Base-by-base conservation (phyloP, 2,797 vertebrate genomes). In the Sciurus vulgaris region DNA sequence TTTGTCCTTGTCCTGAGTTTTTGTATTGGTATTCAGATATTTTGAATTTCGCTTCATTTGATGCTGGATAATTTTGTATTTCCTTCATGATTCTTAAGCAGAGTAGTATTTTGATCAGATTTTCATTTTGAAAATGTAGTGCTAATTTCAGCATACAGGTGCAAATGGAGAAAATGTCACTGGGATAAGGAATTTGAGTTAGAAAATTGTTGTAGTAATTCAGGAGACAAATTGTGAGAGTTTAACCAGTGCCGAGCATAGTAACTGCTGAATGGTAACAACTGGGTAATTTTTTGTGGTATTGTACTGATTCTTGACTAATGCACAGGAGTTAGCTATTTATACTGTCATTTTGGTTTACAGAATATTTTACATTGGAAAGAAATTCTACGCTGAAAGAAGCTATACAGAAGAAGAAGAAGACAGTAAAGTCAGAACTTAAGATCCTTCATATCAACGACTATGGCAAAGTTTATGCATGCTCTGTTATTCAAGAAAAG, bases 371-470 rank as follows among this genome's bases (percentile, higher is more conserved):
- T 94, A 86, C 98, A 94, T 97, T 99, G 97, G 98, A 99, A 98
- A 97, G 82, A 54, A 99, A 99, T 92, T 96, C 97, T 76, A 85
- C 98, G 73, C 94, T 99, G 95, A 98, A 98, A 90, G 98, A 98
- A 96, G 97, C 96, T 79, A 87, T 98, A 89, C 94, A 94, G 79
- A 98, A 98, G 77, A 98, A 98, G 97, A 99, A 99, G 98, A 98
- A 98, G 96, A 98, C 96, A 81, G 97, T 97, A 95, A 98, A 92
- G 94, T 97, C 96, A 93, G 98, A 99, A 98, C 98, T 98, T 95
- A 98, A 98, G 98, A 98, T 97, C 90, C 95, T 99, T 97, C 98
- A 98, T 96, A 97, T 98, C 97, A 98, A 99, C 89, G 98, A 99
- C 94, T 99, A 99, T 96, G 98, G 99, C 99, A 98, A 99, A 96